These are phyloP conservation scores for Taphrorychus bicolor DNA, from an alignment of 2,888 invertebrate species.

Conservation along the genomic window DNA sequence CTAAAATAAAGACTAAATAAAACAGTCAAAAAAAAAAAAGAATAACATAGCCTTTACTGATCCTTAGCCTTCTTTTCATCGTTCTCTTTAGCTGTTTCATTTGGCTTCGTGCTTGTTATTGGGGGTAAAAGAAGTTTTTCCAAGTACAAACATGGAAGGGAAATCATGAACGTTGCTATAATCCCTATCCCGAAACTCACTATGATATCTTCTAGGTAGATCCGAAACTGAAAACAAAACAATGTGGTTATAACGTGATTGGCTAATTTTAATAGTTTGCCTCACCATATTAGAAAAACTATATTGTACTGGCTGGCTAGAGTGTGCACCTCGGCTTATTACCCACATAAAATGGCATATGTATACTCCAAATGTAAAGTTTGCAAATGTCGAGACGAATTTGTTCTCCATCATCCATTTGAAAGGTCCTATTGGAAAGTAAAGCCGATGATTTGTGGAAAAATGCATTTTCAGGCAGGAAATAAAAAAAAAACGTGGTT, in stretches of 20 bases:
- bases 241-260: no score
- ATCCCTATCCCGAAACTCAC: neutral
- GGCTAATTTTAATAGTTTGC: no score
- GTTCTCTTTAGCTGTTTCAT: no score
- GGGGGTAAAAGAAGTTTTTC: neutral
- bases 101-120: neutral
- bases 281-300: neutral
- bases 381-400: neutral
- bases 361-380: neutral
- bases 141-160: neutral
- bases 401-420: neutral
- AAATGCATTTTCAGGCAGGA: no score
- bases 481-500: no score
- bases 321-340: neutral
- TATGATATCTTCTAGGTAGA: neutral
- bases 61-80: no score
- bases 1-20: no score
- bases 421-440: neutral
- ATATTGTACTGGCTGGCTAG: neutral
- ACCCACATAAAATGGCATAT: conserved; percentile 6
- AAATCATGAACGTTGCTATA: neutral
- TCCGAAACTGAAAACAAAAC: neutral
- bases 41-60: no score
- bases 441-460: no score
- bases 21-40: no score